phyloP scores from a whole-genome alignment of 2,888 invertebrate species.

The Drosophila bunnanda region DNA sequence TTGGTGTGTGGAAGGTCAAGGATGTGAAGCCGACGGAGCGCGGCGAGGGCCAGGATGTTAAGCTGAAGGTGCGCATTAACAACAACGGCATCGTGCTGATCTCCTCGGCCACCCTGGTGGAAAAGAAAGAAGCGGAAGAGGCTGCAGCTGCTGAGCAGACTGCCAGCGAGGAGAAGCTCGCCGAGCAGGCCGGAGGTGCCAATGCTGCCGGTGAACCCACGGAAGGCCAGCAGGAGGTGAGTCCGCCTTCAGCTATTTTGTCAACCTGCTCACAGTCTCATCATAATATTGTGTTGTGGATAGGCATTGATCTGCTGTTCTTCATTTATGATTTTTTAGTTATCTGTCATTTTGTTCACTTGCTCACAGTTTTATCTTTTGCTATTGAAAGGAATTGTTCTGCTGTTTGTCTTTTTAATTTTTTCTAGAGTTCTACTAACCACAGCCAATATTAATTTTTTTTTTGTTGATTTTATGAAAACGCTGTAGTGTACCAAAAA shows the following conservation, averaged over 20 bases:
- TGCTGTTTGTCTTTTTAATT: constrained; percentile 1
- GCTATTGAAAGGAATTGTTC: constrained; percentile 8
- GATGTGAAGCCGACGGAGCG: constrained; percentile 94
- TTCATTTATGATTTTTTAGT: constrained; percentile 8
- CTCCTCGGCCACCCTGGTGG: constrained; percentile 92
- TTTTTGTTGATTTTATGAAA: background rate
- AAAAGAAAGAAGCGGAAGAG: constrained; percentile 87
- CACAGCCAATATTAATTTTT: background rate
- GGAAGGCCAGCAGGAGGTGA: constrained; percentile 86
- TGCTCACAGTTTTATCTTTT: constrained; percentile 16
- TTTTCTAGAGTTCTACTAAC: constrained; percentile 27
- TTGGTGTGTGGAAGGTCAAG: constrained; percentile 93
- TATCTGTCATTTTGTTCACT: constrained; percentile 3
- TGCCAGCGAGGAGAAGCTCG: constrained; percentile 80
- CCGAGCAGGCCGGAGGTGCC: constrained; percentile 53
- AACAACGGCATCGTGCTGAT: constrained; percentile 96
- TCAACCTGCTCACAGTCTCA: constrained; percentile 15
- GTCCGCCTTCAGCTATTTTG: constrained; percentile 37
- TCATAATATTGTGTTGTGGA: constrained; percentile 24
- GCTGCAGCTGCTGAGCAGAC: constrained; percentile 69
- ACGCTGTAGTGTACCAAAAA: no score
- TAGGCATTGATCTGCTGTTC: constrained; percentile 21
- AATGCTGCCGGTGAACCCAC: constrained; percentile 84
- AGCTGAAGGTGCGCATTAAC: constrained; percentile 97
- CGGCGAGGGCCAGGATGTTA: constrained; percentile 97